phyloP scores from a whole-genome alignment of 2,797 vertebrate genomes.

The Carduelis carduelis region DNA sequence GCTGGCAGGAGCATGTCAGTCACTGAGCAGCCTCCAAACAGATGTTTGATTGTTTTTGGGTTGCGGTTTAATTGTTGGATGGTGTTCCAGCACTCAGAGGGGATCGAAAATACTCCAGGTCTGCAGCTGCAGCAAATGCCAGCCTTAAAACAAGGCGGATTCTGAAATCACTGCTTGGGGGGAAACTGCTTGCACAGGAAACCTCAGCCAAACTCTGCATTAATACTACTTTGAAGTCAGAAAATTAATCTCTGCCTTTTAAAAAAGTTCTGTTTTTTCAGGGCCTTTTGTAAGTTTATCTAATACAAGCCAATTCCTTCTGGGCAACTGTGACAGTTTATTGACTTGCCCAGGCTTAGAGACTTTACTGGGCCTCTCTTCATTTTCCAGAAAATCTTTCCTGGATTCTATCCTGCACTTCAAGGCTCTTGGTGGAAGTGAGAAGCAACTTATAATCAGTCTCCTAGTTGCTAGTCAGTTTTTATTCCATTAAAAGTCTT shows the following conservation, averaged over 20 bases:
- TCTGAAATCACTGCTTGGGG: constrained; percentile 72
- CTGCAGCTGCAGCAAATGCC: constrained; percentile 84
- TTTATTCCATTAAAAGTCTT: neutral
- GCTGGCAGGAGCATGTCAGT: constrained; percentile 79
- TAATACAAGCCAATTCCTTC: constrained; percentile 66
- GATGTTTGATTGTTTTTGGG: constrained; percentile 92
- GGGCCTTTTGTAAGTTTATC: constrained; percentile 67
- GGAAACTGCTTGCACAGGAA: constrained; percentile 74
- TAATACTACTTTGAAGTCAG: constrained; percentile 84
- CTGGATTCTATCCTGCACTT: constrained; percentile 29
- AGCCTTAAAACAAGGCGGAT: constrained; percentile 73
- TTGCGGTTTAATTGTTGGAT: constrained; percentile 89
- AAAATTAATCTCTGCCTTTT: constrained; percentile 71
- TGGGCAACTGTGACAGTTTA: constrained; percentile 66
- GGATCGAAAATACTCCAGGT: constrained; percentile 77
- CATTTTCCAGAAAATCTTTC: constrained; percentile 12
- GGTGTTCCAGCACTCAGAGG: constrained; percentile 82
- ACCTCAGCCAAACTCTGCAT: constrained; percentile 79
- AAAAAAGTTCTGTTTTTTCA: constrained; percentile 69
- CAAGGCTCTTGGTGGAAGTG: constrained; percentile 10
- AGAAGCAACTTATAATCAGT: neutral
- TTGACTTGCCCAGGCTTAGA: constrained; percentile 57
- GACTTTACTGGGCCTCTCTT: constrained; percentile 34
- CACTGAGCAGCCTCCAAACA: constrained; percentile 85
- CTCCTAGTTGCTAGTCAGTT: neutral